Evolutionary conservation across 2,888 invertebrate genomes (phyloP), one percentile per base, ranked within the genome.

Genomic region (Minunthozetes semirufus): DNA sequence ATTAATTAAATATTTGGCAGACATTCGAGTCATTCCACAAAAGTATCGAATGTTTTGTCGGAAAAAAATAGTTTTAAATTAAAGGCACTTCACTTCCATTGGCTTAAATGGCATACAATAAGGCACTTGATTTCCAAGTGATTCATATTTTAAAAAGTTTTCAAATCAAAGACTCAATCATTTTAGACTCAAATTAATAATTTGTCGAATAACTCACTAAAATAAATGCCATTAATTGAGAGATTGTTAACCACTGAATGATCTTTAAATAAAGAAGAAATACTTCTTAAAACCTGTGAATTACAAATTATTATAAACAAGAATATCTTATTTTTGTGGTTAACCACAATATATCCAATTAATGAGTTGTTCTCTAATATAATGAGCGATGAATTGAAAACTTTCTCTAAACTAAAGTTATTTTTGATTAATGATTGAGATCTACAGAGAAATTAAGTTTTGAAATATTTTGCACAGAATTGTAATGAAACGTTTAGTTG

Each of bases 371-470:
- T 8, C 33, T 33, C 33, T 33, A 33, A 33, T 33, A 3, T 33
- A 5, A 33, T 33, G 3, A 33, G 3, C 8, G 3, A 33, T 33
- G 33, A 33, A 33, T 33, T 33, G 33, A 33, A 33, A 33, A 33
- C 33, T 33, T 33, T 33, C 33, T 33, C 4, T 33, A 68, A 27
- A 19, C 33, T 33, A 29, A 66, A 66, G 6, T 53, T 11, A 6
- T 56, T 56, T 25, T 56, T 56, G 29, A 63, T 33, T 29, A 33
- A 63, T 63, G 29, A 4, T 56, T 63, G 63, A 63, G 63, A 63
- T 56, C 56, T 50, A 33, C 59, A 33, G 72, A 22, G 25, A 72
- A 61, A 33, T 17, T 63, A 72, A 61, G 63, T 17, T 63, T 63
- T 29, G 61, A 63, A 33, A 25, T 42, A 11, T 33, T 29, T 38